Conservation (phyloP, 2,113 vertebrate genomes). For the Taxidea taxus region DNA sequence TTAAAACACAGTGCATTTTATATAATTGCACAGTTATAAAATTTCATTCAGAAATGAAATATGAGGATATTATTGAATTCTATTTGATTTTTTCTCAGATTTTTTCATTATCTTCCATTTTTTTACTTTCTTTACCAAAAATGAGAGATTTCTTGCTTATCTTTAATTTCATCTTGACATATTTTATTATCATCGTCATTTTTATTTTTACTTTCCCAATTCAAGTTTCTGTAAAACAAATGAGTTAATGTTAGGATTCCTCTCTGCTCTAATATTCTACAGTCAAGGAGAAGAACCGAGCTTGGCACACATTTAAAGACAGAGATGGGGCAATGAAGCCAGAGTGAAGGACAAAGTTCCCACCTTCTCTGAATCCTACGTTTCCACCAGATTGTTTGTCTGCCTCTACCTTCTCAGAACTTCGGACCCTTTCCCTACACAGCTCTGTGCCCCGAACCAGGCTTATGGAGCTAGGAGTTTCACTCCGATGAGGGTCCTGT, state of each 20-base stretch:
- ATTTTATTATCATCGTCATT: not conserved
- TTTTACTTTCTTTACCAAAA: not conserved
- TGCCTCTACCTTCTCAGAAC: not conserved
- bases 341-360: not conserved
- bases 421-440: not conserved
- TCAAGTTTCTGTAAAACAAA: not conserved
- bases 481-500: no score
- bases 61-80: not conserved
- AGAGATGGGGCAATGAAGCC: rapidly evolving
- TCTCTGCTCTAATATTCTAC: not conserved
- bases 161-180: not conserved
- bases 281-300: not conserved
- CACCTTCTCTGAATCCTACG: not conserved
- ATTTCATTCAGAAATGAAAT: conserved; percentile 10
- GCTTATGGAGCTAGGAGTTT: not conserved
- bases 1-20: not conserved
- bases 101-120: not conserved
- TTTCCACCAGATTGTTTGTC: rapidly evolving
- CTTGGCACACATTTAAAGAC: not conserved
- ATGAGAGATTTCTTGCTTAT: not conserved
- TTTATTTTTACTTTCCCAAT: not conserved
- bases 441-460: not conserved
- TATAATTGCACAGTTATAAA: not conserved
- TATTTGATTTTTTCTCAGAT: not conserved
- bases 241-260: not conserved